Percentiles rank a stretch among this genome's conserved stretches.
Evolutionary conservation across 2,888 invertebrate species (phyloP).

Genomic region (Hirtodrosophila cameraria): DNA sequence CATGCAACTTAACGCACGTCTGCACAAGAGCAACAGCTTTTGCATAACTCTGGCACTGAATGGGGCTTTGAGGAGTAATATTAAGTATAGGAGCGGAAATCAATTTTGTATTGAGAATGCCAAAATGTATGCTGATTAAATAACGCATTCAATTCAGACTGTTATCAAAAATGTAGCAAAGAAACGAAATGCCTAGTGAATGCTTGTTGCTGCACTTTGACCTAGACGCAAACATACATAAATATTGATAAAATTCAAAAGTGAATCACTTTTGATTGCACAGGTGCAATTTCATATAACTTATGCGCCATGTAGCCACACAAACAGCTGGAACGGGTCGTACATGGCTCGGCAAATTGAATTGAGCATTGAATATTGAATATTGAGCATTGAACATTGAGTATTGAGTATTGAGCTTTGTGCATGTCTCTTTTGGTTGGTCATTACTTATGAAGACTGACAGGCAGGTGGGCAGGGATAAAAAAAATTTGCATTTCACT

Average conservation of each 20-base stretch:
- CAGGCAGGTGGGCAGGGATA: conserved; percentile 3
- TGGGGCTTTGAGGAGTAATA: conserved; percentile 21
- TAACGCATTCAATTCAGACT: conserved; percentile 44
- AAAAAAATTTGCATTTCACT: conserved; percentile 62
- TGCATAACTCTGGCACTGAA: conserved; percentile 19
- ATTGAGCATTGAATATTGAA: conserved; percentile 29
- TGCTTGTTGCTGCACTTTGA: conserved; percentile 16
- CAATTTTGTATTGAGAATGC: conserved; percentile 36
- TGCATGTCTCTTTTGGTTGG: conserved; percentile 30
- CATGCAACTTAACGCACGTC: conserved; percentile 68
- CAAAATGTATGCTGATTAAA: conserved; percentile 47
- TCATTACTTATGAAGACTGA: conserved; percentile 61
- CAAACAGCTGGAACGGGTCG: neutral
- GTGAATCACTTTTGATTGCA: conserved; percentile 52
- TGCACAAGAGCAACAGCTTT: conserved; percentile 52
- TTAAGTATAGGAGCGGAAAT: conserved; percentile 49
- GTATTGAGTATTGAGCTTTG: conserved; percentile 9
- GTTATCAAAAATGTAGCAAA: conserved; percentile 22
- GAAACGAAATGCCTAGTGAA: conserved; percentile 32
- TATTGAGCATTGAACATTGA: conserved; percentile 9
- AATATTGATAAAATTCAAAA: conserved; percentile 59
- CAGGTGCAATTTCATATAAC: conserved; percentile 45
- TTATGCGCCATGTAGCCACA: conserved; percentile 27
- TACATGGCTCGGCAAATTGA: conserved; percentile 21
- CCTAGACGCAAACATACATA: conserved; percentile 42